Evolutionary conservation across 2,113 vertebrate genomes (phyloP).

Genomic region (Tachysurus vachellii): DNA sequence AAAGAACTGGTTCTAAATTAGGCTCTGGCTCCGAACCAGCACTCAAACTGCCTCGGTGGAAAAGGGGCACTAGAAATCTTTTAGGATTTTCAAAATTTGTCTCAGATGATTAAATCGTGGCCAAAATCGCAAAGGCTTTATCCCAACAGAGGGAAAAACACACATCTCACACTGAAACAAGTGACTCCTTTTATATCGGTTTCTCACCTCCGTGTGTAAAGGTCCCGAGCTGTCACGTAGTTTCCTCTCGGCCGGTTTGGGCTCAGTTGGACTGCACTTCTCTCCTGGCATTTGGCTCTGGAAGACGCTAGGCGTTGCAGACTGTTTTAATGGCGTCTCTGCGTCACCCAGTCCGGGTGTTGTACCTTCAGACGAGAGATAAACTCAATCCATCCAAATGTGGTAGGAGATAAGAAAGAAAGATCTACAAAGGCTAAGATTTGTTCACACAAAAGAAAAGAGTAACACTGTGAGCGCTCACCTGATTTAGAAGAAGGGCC

Average conservation of each 20-base stretch:
- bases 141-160: too few relatives aligned
- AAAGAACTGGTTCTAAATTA: too few relatives aligned
- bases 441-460: background rate
- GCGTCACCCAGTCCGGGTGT: background rate
- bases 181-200: background rate
- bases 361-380: conserved; percentile 5
- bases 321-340: conserved; percentile 34
- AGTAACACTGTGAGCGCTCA: background rate
- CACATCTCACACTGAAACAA: too few relatives aligned
- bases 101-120: too few relatives aligned
- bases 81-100: too few relatives aligned
- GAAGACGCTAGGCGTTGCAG: conserved; percentile 46
- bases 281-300: conserved; percentile 58
- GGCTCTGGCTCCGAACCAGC: too few relatives aligned
- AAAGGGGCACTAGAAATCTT: too few relatives aligned
- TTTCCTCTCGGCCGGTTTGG: conserved; percentile 48
- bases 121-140: too few relatives aligned
- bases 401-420: background rate
- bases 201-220: conserved; percentile 66
- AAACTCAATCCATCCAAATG: background rate
- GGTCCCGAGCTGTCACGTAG: conserved; percentile 18
- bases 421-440: background rate
- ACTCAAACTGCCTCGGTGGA: too few relatives aligned
- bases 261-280: conserved; percentile 42
- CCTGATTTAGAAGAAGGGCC: conserved; percentile 48